These are phyloP conservation scores for Volucella bombylans DNA, from an alignment of 2,888 invertebrate genomes.

Conservation along the genomic window DNA sequence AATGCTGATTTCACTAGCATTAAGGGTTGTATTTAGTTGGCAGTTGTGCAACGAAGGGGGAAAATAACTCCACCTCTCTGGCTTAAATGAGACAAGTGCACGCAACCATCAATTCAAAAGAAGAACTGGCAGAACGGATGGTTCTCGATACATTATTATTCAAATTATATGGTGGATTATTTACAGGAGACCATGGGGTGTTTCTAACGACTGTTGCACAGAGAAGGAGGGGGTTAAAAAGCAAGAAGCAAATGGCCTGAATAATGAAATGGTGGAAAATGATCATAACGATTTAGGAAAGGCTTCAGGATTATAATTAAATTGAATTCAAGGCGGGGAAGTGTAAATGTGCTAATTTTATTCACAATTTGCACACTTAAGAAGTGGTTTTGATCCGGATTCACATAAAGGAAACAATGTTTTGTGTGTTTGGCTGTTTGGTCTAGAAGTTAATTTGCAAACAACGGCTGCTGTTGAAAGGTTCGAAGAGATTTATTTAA, in stretches of 20 bases:
- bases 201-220: slow-evolving; percentile 2
- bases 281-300: background rate
- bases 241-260: slow-evolving; percentile 5
- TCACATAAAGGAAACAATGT: background rate
- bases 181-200: slow-evolving; percentile 19
- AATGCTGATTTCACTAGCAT: slow-evolving; percentile 20
- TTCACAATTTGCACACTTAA: background rate
- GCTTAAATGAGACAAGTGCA: slow-evolving; percentile 47
- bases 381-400: background rate
- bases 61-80: slow-evolving; percentile 3
- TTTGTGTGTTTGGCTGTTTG: too few relatives aligned
- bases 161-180: slow-evolving; percentile 30
- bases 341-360: slow-evolving; percentile 35
- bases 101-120: slow-evolving; percentile 42
- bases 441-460: too few relatives aligned
- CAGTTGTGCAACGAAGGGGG: background rate
- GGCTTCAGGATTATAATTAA: slow-evolving; percentile 20
- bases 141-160: slow-evolving; percentile 35
- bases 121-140: background rate
- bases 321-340: slow-evolving; percentile 3
- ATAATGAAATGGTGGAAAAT: slow-evolving; percentile 45
- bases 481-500: too few relatives aligned
- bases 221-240: background rate
- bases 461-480: too few relatives aligned
- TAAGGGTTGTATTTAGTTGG: background rate